Evolutionary conservation across 1,140 invertebrate genomes (phyloP).

Genomic region (Saccostrea glomerata): DNA sequence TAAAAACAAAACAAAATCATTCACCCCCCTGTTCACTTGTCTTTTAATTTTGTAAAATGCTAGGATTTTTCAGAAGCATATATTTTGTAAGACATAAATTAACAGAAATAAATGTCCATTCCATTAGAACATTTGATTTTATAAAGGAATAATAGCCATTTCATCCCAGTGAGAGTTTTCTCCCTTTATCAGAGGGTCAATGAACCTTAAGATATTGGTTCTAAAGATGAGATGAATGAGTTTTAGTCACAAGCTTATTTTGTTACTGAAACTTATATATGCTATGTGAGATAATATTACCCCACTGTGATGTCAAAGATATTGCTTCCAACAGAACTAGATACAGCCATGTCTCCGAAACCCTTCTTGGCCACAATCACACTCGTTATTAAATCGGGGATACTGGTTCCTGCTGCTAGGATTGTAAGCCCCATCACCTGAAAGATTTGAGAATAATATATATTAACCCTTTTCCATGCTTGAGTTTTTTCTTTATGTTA

Average conservation of each 20-base stretch:
- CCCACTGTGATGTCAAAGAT: constrained; percentile 79
- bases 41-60: no score
- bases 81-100: no score
- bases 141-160: no score
- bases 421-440: constrained; percentile 81
- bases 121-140: no score
- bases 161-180: neutral
- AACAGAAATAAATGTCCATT: no score
- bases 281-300: constrained; percentile 61
- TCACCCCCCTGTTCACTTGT: no score
- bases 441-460: neutral
- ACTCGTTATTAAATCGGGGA: constrained; percentile 81
- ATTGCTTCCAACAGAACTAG: constrained; percentile 79
- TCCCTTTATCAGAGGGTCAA: neutral
- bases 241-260: no score
- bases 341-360: constrained; percentile 79
- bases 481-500: no score
- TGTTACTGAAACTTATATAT: neutral
- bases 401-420: constrained; percentile 81
- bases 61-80: no score
- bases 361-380: constrained; percentile 80
- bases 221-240: no score
- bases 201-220: neutral
- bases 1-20: no score
- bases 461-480: no score